phyloP scores from a whole-genome alignment of 2,888 invertebrate genomes.

The Ectemnius lituratus region DNA sequence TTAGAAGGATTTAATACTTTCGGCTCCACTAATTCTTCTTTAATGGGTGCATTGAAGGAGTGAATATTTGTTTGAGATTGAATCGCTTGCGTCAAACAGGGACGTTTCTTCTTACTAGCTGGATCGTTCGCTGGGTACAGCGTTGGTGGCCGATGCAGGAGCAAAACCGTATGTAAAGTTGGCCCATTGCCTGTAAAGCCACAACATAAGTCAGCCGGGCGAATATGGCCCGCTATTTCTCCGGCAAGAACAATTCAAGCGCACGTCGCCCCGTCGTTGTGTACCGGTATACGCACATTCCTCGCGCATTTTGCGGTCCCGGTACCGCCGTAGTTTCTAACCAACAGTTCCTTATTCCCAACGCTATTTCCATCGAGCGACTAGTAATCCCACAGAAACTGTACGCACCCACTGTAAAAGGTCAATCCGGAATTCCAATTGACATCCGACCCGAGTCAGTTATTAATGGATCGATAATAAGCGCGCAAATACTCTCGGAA shows the following conservation, averaged over 20 bases:
- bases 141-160: neutral
- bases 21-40: too few relatives aligned
- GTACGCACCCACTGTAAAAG: constrained; percentile 11
- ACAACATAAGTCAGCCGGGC: constrained; percentile 20
- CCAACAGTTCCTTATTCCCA: constrained; percentile 13
- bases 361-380: constrained; percentile 10
- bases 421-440: constrained; percentile 29
- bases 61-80: too few relatives aligned
- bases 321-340: constrained; percentile 15
- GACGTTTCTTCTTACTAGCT: too few relatives aligned
- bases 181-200: constrained; percentile 7
- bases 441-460: constrained; percentile 5
- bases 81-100: too few relatives aligned
- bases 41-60: too few relatives aligned
- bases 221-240: constrained; percentile 22
- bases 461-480: constrained; percentile 4
- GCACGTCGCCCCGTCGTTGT: constrained; percentile 6
- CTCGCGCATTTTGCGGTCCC: constrained; percentile 15
- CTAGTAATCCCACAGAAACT: neutral
- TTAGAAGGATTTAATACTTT: too few relatives aligned
- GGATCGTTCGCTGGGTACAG: neutral
- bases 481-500: neutral
- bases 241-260: constrained; percentile 28
- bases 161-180: constrained; percentile 19
- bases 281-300: constrained; percentile 18